Base-by-base conservation (phyloP, 2,888 invertebrate species). In the Apomyelois bistriatella region DNA sequence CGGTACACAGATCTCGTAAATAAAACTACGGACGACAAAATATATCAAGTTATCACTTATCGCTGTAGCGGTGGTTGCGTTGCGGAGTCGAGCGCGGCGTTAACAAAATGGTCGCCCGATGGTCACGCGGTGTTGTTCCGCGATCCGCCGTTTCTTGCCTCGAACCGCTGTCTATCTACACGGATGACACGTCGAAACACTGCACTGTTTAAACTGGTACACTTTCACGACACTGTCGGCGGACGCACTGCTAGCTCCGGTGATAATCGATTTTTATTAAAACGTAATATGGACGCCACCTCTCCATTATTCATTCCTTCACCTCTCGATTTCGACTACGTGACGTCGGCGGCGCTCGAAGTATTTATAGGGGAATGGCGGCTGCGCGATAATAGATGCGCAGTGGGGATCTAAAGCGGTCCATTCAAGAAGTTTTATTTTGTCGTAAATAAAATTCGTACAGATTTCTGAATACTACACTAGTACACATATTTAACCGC, bases 121-220 rank as follows among this genome's bases (percentile, higher is more conserved):
- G 37, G 70, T 68, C 70, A 67, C 72, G 72, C 66, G 68, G 69
- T 68, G 65, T 66, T 61, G 67, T 58, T 59, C 60, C 57, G 62
- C 67, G 65, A 72, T 72, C 72, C 72, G 77, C 78, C 74, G 72
- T 68, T 56, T 64, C 59, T 74, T 72, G 85, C 84, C 81, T 85
- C 85, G 82, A 78, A 78, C 82, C 79, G 76, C 76, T 86, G 87
- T 85, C 85, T 80, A 83, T 86, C 86, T 76, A 68, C 76, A 72
- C 70, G 79, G 87, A 85, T 87, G 87, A 87, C 89, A 84, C 89
- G 88, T 86, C 83, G 85, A 85, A 87, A 86, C 88, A 83, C 86
- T 82, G 67, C 74, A 80, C 79, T 78, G 70, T 74, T 22, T 22
- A 22, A 22, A 22, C 22, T 22, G 22, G 22, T 79, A 77, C 72